These are phyloP conservation scores for Temnothorax nylanderi DNA, from an alignment of 1,140 invertebrate genomes.

Conservation along the genomic window DNA sequence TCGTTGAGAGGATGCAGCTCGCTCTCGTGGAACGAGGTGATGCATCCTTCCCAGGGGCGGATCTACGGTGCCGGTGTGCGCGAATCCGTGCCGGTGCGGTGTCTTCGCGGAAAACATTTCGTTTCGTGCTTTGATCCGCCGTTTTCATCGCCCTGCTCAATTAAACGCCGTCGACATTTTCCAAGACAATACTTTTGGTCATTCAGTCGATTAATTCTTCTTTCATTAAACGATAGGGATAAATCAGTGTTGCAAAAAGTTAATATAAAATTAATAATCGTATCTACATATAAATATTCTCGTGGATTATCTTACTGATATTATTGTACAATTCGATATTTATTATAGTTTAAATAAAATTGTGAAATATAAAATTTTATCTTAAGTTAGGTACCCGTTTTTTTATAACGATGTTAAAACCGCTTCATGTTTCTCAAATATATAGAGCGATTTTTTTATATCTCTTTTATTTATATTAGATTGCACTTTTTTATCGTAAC, in stretches of 20 bases:
- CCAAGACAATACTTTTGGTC: background rate
- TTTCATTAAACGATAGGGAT: background rate
- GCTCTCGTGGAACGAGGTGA: constrained; percentile 49
- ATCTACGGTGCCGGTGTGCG: background rate
- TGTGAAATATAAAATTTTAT: background rate
- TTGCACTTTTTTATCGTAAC: constrained; percentile 11
- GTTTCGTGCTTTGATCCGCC: background rate
- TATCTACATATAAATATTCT: background rate
- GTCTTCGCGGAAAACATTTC: background rate
- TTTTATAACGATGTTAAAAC: background rate
- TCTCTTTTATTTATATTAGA: constrained; percentile 5
- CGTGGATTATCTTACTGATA: background rate
- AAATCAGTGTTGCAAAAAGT: background rate
- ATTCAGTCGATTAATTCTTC: background rate
- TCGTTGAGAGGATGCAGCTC: constrained; percentile 61
- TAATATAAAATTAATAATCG: background rate
- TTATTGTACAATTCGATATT: background rate
- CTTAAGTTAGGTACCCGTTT: background rate
- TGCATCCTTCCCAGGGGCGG: constrained; percentile 44
- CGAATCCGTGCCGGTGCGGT: background rate
- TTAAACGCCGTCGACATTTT: background rate
- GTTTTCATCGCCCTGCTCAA: background rate
- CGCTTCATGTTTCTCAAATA: background rate
- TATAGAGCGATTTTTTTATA: constrained; percentile 8
- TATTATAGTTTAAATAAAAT: background rate